Percentiles rank a stretch among this genome's conserved stretches.
Conservation (phyloP, 2,113 vertebrate genomes). For the Hemiprocne comata region DNA sequence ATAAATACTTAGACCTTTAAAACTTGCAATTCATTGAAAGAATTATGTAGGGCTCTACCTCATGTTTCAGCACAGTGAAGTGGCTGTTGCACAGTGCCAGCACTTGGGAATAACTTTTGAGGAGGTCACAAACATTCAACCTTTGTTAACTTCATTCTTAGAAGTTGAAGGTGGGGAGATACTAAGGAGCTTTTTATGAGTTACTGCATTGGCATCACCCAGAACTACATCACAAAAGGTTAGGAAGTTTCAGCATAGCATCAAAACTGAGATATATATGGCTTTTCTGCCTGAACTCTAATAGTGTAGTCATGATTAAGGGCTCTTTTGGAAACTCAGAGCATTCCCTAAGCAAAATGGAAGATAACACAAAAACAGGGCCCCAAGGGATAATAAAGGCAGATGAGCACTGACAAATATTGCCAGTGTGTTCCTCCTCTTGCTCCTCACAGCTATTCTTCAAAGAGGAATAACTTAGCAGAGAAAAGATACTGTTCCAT, state of each 20-base stretch:
- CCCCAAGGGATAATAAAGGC: slow-evolving; percentile 33
- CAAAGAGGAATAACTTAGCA: neutral
- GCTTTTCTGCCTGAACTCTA: neutral
- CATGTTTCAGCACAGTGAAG: neutral
- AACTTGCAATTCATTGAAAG: neutral
- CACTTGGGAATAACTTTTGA: neutral
- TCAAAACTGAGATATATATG: neutral
- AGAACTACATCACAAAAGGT: neutral
- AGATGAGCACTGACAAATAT: slow-evolving; percentile 17
- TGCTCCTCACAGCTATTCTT: slow-evolving; percentile 30
- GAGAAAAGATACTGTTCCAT: neutral
- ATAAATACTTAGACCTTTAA: neutral
- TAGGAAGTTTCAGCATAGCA: neutral
- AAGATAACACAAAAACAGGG: neutral
- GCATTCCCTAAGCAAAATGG: neutral
- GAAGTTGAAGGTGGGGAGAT: neutral
- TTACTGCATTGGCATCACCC: neutral
- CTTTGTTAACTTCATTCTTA: neutral
- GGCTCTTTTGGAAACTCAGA: neutral
- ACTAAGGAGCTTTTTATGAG: neutral
- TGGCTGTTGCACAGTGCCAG: neutral
- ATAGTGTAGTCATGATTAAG: slow-evolving; percentile 12
- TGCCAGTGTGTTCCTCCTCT: slow-evolving; percentile 1
- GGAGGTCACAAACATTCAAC: neutral
- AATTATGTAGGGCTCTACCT: neutral